These are phyloP conservation scores for Podarcis cretensis DNA, from an alignment of 2,113 vertebrate genomes.

Conservation along the genomic window DNA sequence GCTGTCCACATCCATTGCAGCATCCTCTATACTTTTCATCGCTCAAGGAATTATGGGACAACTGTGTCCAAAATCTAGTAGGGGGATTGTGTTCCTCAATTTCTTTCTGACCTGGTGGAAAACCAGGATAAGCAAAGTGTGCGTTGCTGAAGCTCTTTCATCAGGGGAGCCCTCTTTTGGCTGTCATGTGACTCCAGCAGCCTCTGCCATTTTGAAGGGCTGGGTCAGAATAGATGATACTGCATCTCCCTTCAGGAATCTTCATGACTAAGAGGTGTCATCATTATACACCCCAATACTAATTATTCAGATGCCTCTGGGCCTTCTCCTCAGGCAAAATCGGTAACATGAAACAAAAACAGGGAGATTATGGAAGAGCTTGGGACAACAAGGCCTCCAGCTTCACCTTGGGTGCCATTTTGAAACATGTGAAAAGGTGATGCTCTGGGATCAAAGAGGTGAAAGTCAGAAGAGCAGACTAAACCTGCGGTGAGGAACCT, in stretches of 20 bases:
- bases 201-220: background rate
- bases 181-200: too few species aligned
- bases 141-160: too few species aligned
- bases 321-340: background rate
- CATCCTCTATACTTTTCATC: background rate
- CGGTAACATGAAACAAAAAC: background rate
- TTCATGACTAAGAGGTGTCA: background rate
- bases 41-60: background rate
- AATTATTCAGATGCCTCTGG: background rate
- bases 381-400: background rate
- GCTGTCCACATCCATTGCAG: background rate
- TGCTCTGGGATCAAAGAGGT: background rate
- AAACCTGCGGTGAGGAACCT: background rate
- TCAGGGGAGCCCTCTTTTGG: background rate
- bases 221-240: background rate
- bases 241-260: background rate
- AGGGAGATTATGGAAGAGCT: background rate
- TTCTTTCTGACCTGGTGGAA: background rate
- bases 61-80: background rate
- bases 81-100: background rate
- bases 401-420: background rate
- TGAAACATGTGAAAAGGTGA: background rate
- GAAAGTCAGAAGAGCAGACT: background rate
- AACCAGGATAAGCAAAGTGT: background rate
- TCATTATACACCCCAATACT: background rate